Evolutionary conservation across 2,888 invertebrate genomes (phyloP).

Genomic region (Crossocerus cetratus): DNA sequence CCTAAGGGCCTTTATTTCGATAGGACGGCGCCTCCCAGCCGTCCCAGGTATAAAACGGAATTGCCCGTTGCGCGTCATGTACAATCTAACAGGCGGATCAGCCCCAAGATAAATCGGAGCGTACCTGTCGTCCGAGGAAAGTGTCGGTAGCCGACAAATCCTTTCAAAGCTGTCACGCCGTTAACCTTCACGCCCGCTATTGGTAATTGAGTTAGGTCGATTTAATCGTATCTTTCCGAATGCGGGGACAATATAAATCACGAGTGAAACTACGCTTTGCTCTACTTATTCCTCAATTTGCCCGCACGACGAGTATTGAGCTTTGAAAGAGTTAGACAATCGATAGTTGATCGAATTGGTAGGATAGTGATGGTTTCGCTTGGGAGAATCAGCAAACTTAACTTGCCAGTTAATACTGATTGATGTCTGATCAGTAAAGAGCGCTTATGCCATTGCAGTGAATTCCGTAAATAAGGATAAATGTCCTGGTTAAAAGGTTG

Average conservation of each 20-base stretch:
- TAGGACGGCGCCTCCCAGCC: conserved; percentile 9
- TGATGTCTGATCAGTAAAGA: background rate
- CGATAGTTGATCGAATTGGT: too few species aligned
- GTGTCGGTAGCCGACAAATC: conserved; percentile 10
- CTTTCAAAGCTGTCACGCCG: conserved; percentile 9
- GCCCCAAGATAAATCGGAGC: conserved; percentile 17
- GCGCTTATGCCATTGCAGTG: background rate
- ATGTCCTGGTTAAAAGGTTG: background rate
- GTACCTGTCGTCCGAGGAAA: conserved; percentile 5
- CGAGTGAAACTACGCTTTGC: too few species aligned
- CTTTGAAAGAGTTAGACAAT: too few species aligned
- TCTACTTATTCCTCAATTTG: too few species aligned
- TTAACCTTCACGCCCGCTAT: conserved; percentile 19
- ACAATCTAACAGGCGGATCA: conserved; percentile 19
- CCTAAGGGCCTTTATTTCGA: conserved; percentile 26
- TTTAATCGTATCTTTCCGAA: conserved; percentile 13
- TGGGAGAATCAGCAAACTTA: too few species aligned
- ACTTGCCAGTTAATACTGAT: too few species aligned
- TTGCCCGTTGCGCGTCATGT: conserved; percentile 24
- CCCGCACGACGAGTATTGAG: too few species aligned
- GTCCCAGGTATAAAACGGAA: conserved; percentile 41
- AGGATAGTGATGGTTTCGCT: background rate
- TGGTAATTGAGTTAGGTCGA: conserved; percentile 42
- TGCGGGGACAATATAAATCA: too few species aligned
- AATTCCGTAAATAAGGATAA: background rate